Evolutionary conservation across 37 sponge, comb jelly and placozoan genomes (phyloP).

Genomic region (Mnemiopsis leidyi): DNA sequence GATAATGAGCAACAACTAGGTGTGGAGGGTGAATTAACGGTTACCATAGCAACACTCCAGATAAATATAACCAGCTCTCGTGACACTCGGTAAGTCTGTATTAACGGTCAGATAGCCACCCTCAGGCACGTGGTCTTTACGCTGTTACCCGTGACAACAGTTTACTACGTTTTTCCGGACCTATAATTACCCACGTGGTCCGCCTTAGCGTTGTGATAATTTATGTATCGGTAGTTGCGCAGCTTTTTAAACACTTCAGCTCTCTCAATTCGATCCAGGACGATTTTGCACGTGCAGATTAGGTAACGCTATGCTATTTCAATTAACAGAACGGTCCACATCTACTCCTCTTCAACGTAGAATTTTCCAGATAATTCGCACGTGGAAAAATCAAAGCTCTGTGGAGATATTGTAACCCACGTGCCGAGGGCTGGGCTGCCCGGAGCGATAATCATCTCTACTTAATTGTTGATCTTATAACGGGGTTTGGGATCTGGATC

Average conservation of each 20-base stretch:
- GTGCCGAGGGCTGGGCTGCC: neutral
- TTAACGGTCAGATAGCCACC: no score
- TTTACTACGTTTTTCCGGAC: neutral
- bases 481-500: neutral
- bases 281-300: neutral
- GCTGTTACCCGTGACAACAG: neutral
- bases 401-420: neutral
- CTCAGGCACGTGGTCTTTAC: neutral
- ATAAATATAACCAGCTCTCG: neutral
- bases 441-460: neutral
- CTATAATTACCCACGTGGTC: neutral
- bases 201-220: neutral
- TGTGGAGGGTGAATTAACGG: neutral
- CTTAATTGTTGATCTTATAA: neutral
- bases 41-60: neutral
- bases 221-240: neutral
- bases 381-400: neutral
- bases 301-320: neutral
- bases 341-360: neutral
- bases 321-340: neutral
- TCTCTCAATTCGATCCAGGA: neutral
- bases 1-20: no score
- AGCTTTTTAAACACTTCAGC: neutral
- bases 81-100: no score
- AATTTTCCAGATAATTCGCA: neutral